Conservation (phyloP, 2,113 vertebrate genomes). For the Clarias gariepinus region DNA sequence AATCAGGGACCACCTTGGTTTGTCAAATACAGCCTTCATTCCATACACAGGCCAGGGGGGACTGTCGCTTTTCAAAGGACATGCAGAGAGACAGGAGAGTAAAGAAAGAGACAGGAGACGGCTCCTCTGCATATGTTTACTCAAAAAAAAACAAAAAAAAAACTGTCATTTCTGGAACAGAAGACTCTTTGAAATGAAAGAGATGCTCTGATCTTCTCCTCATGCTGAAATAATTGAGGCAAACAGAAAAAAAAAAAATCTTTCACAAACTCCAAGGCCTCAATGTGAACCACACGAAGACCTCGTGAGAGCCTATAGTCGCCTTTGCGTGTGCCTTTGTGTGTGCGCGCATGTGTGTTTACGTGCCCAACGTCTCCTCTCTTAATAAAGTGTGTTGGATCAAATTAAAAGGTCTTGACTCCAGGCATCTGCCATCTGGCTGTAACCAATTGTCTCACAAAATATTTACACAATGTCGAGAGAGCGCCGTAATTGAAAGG, state of each 20-base stretch:
- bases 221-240: slow-evolving; percentile 73
- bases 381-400: slow-evolving; percentile 62
- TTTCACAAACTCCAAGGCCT: slow-evolving; percentile 70
- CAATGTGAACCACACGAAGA: slow-evolving; percentile 64
- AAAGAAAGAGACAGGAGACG: slow-evolving; percentile 60
- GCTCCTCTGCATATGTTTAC: slow-evolving; percentile 78
- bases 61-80: slow-evolving; percentile 62
- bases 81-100: slow-evolving; percentile 54
- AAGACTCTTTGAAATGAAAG: slow-evolving; percentile 67
- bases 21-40: slow-evolving; percentile 86
- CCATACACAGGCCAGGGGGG: slow-evolving; percentile 83
- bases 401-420: slow-evolving; percentile 64
- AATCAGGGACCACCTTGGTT: slow-evolving; percentile 80
- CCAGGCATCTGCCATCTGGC: slow-evolving; percentile 63
- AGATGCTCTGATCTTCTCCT: slow-evolving; percentile 67
- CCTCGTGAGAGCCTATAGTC: slow-evolving; percentile 16
- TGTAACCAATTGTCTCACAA: slow-evolving; percentile 79
- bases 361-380: slow-evolving; percentile 60
- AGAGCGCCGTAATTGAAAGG: slow-evolving; percentile 78
- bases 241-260: slow-evolving; percentile 64
- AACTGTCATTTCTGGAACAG: slow-evolving; percentile 74
- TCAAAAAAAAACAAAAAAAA: slow-evolving; percentile 64
- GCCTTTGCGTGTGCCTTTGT: slow-evolving; percentile 28
- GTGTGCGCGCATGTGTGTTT: background rate
- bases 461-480: slow-evolving; percentile 81